These are phyloP conservation scores for Agapostemon virescens DNA, from an alignment of 2,888 invertebrate species.

Conservation along the genomic window DNA sequence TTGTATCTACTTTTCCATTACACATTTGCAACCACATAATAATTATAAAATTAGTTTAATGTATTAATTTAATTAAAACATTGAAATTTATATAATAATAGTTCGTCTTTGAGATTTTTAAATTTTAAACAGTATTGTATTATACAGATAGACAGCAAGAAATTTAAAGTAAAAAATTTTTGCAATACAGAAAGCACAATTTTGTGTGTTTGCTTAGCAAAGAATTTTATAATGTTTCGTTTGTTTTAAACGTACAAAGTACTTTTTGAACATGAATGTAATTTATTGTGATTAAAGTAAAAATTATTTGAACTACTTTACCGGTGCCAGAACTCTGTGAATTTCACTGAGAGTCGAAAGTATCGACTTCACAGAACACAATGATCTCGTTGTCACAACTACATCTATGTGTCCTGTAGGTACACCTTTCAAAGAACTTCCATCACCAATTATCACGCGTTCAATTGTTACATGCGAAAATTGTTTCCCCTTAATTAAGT, in stretches of 20 bases:
- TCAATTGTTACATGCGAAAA: slow-evolving; percentile 74
- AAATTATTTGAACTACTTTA: slow-evolving; percentile 49
- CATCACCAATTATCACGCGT: slow-evolving; percentile 73
- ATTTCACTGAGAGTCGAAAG: slow-evolving; percentile 72
- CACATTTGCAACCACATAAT: neutral
- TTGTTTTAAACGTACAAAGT: too few relatives aligned
- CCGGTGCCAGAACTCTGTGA: slow-evolving; percentile 73
- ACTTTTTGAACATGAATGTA: neutral
- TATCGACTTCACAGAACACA: slow-evolving; percentile 73
- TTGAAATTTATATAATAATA: too few relatives aligned
- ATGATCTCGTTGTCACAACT: slow-evolving; percentile 75
- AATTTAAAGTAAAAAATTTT: too few relatives aligned
- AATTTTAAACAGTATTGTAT: too few relatives aligned
- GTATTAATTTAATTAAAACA: too few relatives aligned
- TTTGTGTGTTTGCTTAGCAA: too few relatives aligned
- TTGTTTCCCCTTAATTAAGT: slow-evolving; percentile 70
- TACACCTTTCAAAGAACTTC: slow-evolving; percentile 70
- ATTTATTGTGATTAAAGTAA: neutral
- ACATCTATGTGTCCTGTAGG: slow-evolving; percentile 71
- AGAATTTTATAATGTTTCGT: neutral
- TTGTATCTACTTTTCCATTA: neutral
- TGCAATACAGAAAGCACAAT: too few relatives aligned
- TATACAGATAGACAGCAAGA: too few relatives aligned
- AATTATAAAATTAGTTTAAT: neutral
- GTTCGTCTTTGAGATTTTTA: too few relatives aligned